Evolutionary conservation across 1,140 invertebrate genomes (phyloP), one percentile per base, ranked within the genome.

Genomic region (Samia ricini): DNA sequence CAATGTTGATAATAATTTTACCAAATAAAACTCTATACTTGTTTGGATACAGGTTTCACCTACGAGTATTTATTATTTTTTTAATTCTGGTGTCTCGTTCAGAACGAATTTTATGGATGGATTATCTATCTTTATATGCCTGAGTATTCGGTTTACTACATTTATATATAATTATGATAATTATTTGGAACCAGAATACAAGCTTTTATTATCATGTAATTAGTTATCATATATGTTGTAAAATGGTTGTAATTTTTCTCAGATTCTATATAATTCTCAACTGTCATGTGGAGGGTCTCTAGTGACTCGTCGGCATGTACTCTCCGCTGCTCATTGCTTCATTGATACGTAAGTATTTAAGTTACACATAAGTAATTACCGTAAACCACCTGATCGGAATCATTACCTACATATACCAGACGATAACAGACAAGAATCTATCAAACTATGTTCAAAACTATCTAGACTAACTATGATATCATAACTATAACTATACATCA

Each of bases 241-340:
- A n/a, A n/a, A n/a, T n/a, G n/a, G n/a, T n/a, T 29, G 4, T 5
- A 8, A 29, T 8, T 2, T 24, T 56, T 29, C 61, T 15, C 69
- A 89, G 83, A 26, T 89, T 12, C 26, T 78, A 52, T 61, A 70
- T 61, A 56, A 66, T 29, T 51, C 33, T 20, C 68, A 77, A 60
- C 58, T 85, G 61, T 56, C 66, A 7, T 82, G 83, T 51, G 84
- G 72, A 8, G 81, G 83, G 5, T 76, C 85, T 0, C 68, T 83
- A 6, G 50, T 87, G 54, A 85, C 83, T 2, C 18, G 4, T 10
- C 69, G 72, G 7, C 83, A 83, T 56, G 84, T 85, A n/a, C 75
- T 86, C 21, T 73, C 79, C 0, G 81, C 83, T 0, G 87, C 80
- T 2, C 86, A 86, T 61, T 88, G 85, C 65, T 85, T 85, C 56